Evolutionary conservation across 2,888 invertebrate genomes (phyloP), one percentile per base, ranked within the genome.

Genomic region (Chromoteleia sp.): DNA sequence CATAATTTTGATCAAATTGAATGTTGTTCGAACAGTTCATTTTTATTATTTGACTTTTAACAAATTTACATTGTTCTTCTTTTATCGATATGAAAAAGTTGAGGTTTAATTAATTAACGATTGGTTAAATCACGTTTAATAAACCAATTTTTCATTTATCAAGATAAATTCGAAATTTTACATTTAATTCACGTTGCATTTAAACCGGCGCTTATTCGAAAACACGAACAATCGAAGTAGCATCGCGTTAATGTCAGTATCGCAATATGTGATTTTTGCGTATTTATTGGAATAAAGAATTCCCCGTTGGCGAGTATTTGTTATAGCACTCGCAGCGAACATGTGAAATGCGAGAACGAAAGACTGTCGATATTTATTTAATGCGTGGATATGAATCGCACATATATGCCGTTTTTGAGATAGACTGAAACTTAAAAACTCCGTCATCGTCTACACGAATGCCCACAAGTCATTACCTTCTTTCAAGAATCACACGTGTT

Each of bases 361-460:
- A 33, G 52, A 30, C 54, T 70, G 56, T 70, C 68, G 54, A 43
- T 70, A 58, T 36, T 58, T 17, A 14, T 48, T 29, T 21, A 41
- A 50, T 5, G 25, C 25, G 29, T 25, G 25, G 36, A 8, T 63
- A 19, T 39, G 41, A 67, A 54, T 67, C 41, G 41, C 29, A 54
- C 12, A n/a, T 30, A 30, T 43, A 14, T 12, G 25, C 30, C n/a
- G 29, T 25, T 25, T 6, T n/a, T 50, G 29, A 25, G 25, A 21
- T 3, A 25, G 10, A 25, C 17, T 50, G n/a, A 12, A 29, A 50
- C 29, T 50, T 50, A n/a, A 36, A 36, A 5, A 19, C n/a, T n/a
- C n/a, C 4, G 17, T 19, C 15, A 8, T 5, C 19, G 1, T 14
- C 48, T 48, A 17, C 19, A 48, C 17, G 48, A 48, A 48, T 48